These are phyloP conservation scores for Watsonalla cultraria DNA, from an alignment of 2,888 invertebrate genomes.

Conservation along the genomic window DNA sequence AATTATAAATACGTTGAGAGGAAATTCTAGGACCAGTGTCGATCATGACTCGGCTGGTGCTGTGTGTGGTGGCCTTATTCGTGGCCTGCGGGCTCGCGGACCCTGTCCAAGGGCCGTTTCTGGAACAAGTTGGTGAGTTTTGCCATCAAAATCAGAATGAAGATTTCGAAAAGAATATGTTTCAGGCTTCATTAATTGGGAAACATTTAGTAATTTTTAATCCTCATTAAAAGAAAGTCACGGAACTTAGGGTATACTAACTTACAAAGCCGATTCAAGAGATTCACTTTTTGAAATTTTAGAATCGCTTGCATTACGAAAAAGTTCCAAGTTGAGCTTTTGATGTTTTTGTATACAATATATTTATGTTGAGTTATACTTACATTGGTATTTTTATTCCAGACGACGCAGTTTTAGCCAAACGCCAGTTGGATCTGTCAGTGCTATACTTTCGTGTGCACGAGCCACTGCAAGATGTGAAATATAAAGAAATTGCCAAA, in stretches of 20 bases:
- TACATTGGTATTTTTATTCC: slow-evolving; percentile 15
- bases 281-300: no score
- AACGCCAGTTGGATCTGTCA: slow-evolving; percentile 63
- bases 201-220: no score
- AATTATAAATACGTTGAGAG: slow-evolving; percentile 33
- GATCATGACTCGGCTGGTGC: slow-evolving; percentile 55
- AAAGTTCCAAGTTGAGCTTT: no score
- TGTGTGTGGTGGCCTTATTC: slow-evolving; percentile 49
- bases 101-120: slow-evolving; percentile 31
- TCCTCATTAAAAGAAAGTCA: no score
- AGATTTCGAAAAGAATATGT: no score
- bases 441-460: slow-evolving; percentile 70
- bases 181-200: no score
- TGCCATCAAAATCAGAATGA: neutral
- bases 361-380: no score
- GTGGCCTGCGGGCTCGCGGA: slow-evolving; percentile 55
- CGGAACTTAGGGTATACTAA: no score
- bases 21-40: slow-evolving; percentile 28
- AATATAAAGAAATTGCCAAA: slow-evolving; percentile 66
- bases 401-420: slow-evolving; percentile 72
- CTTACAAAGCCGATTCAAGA: no score
- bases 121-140: slow-evolving; percentile 55
- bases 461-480: slow-evolving; percentile 77
- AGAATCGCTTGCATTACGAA: no score
- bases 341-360: no score